phyloP scores from a whole-genome alignment of 2,113 vertebrate genomes.

The Catharus bicknelli region DNA sequence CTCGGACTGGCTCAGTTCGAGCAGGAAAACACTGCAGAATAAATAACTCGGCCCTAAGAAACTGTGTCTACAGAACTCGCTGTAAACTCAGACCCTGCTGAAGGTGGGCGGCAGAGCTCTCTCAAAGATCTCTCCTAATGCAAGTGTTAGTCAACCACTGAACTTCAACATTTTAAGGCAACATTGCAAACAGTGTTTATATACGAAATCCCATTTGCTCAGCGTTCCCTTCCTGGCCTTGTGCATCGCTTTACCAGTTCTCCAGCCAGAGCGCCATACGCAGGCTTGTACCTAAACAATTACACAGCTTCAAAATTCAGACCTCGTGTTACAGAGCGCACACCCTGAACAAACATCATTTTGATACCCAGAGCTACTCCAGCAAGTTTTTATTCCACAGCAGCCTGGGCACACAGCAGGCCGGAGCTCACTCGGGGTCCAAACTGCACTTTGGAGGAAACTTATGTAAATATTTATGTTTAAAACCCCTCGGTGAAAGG shows the following conservation, averaged over 20 bases:
- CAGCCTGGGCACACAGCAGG: neutral
- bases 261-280: neutral
- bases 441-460: rapidly evolving
- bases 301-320: neutral
- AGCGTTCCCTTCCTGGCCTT: neutral
- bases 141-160: neutral
- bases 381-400: neutral
- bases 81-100: neutral
- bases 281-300: neutral
- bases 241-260: neutral
- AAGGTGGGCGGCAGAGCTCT: neutral
- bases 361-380: neutral
- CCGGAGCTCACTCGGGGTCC: rapidly evolving
- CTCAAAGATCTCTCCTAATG: neutral
- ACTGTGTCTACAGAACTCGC: neutral
- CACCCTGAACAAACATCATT: neutral
- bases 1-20: neutral
- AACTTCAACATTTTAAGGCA: neutral
- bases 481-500: rapidly evolving
- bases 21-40: neutral
- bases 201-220: neutral
- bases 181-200: neutral
- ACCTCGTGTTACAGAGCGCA: rapidly evolving
- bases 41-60: neutral
- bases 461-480: neutral